phyloP scores from a whole-genome alignment of 2,113 vertebrate species.

The Procavia capensis region DNA sequence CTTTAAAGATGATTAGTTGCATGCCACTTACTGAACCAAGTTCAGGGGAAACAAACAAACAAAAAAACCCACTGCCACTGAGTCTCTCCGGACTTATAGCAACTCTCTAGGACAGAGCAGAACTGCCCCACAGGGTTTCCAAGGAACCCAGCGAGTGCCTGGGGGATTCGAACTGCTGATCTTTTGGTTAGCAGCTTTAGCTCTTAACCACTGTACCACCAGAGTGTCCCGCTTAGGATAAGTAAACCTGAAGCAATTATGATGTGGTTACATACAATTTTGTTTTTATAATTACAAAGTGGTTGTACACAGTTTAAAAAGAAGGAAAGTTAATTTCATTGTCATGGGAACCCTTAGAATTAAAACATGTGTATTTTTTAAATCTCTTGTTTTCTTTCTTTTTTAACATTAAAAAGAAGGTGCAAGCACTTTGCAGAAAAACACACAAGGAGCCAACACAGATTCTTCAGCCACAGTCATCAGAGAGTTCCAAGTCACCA shows the following conservation, averaged over 20 bases:
- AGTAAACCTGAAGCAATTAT: slow-evolving; percentile 8
- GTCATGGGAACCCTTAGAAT: not conserved
- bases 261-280: not conserved
- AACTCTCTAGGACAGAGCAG: too few species aligned
- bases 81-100: too few species aligned
- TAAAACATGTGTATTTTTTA: not conserved
- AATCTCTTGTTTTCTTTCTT: not conserved
- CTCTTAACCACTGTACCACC: too few species aligned
- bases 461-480: not conserved
- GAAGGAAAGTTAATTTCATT: not conserved
- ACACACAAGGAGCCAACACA: not conserved
- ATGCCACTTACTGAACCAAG: not conserved
- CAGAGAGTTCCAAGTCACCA: not conserved
- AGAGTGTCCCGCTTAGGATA: too few species aligned
- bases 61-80: too few species aligned
- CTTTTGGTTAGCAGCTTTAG: too few species aligned
- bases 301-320: not conserved
- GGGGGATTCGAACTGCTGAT: too few species aligned
- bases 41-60: not conserved
- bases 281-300: not conserved
- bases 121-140: too few species aligned
- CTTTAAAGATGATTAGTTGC: not conserved
- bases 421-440: not conserved
- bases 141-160: too few species aligned
- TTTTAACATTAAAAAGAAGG: not conserved